These are phyloP conservation scores for Melanostoma scalare DNA, from an alignment of 2,888 invertebrate species.

Conservation along the genomic window DNA sequence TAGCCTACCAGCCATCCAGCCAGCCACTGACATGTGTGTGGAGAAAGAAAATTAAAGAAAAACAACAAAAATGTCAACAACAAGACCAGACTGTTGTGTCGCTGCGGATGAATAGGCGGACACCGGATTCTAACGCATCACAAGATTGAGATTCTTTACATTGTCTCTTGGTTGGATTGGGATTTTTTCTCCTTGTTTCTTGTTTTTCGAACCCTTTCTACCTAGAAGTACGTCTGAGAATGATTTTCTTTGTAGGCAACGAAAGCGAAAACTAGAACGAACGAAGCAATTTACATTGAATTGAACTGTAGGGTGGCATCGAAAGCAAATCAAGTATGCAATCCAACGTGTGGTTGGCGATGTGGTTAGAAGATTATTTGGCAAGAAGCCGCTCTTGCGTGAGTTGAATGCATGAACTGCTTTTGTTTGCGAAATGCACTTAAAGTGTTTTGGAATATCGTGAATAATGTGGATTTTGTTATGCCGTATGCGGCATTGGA, in stretches of 20 bases:
- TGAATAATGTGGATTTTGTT: no score
- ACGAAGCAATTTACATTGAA: constrained; percentile 41
- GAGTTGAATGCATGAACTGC: constrained; percentile 37
- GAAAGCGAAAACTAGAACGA: constrained; percentile 56
- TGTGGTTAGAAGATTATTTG: constrained; percentile 50
- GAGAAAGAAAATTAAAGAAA: background rate
- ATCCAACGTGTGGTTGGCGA: constrained; percentile 43
- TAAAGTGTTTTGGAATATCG: background rate
- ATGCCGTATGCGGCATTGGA: no score
- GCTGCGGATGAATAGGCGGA: background rate
- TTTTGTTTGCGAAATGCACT: constrained; percentile 30
- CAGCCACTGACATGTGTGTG: background rate
- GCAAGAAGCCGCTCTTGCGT: constrained; percentile 49
- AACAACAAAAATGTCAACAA: constrained; percentile 1
- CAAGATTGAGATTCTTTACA: background rate
- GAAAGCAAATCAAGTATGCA: constrained; percentile 56
- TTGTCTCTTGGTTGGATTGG: background rate
- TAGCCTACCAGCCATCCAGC: constrained; percentile 8
- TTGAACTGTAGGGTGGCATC: constrained; percentile 33
- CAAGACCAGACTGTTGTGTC: background rate
- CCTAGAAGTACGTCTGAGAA: no score
- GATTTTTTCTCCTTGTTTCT: background rate
- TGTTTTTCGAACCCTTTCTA: no score
- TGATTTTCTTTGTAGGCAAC: constrained; percentile 18
- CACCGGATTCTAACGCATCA: background rate